A percentile compares a stretch with the other conserved stretches of the same genome.
phyloP scores from a whole-genome alignment of 2,888 invertebrate genomes.

The Dryomyza anilis region DNA sequence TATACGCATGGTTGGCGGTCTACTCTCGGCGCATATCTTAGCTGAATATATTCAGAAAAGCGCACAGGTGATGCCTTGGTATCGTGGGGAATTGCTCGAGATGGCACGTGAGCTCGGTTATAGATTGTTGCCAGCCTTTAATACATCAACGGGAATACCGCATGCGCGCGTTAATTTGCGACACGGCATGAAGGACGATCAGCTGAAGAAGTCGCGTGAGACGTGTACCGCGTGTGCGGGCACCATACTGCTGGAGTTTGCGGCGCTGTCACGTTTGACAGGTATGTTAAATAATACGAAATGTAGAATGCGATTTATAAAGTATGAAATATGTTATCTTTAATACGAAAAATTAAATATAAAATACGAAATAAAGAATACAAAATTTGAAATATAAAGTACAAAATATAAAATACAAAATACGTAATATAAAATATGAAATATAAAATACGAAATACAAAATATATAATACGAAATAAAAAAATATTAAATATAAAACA shows the following conservation, averaged over 20 bases:
- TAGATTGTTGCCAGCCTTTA: conserved; percentile 94
- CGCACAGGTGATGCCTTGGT: conserved; percentile 79
- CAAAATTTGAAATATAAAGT: no score
- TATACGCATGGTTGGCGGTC: conserved; percentile 94
- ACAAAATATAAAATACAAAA: no score
- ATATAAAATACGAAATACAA: no score
- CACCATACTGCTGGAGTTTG: conserved; percentile 97
- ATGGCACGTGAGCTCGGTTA: conserved; percentile 94
- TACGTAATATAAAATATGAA: no score
- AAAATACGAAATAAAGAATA: no score
- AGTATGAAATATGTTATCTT: neutral
- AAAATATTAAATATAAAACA: no score
- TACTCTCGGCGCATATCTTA: conserved; percentile 90
- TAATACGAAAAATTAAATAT: no score
- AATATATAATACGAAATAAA: no score
- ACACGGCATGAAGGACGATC: conserved; percentile 79
- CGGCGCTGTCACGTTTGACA: conserved; percentile 89
- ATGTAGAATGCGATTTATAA: no score
- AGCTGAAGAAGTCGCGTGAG: conserved; percentile 77
- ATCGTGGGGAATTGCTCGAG: conserved; percentile 82
- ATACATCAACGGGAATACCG: conserved; percentile 96
- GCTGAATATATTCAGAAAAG: conserved; percentile 80
- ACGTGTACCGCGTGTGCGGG: conserved; percentile 99
- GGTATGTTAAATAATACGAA: no score
- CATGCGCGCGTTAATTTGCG: conserved; percentile 91